Evolutionary conservation across 2,888 invertebrate genomes (phyloP).

Genomic region (Sipunculus nudus): DNA sequence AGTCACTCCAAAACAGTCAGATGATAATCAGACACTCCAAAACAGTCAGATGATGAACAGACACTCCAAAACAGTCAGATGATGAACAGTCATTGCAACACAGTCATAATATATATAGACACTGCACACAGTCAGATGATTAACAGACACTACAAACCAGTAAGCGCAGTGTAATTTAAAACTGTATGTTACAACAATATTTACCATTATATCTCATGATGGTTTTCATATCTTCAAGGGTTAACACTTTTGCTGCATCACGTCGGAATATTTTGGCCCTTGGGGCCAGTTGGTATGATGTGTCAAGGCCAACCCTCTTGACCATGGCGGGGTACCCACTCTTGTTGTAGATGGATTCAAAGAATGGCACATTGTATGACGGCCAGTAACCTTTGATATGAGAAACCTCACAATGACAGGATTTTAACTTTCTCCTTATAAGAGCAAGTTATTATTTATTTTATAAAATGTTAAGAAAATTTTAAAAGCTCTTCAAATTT

Average conservation of each 20-base stretch:
- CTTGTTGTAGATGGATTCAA: slow-evolving; percentile 57
- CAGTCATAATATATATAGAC: too few species aligned
- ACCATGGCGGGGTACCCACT: slow-evolving; percentile 61
- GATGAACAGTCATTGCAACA: too few species aligned
- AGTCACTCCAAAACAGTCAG: too few species aligned
- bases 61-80: too few species aligned
- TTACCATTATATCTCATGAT: slow-evolving; percentile 64
- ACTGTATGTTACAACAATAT: background rate
- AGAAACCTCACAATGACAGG: too few species aligned
- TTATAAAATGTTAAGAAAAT: background rate
- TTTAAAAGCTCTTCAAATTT: too few species aligned
- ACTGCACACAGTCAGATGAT: too few species aligned
- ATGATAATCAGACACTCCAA: too few species aligned
- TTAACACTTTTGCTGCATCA: slow-evolving; percentile 54
- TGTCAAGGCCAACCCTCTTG: slow-evolving; percentile 50
- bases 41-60: too few species aligned
- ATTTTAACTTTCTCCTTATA: background rate
- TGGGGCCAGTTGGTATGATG: slow-evolving; percentile 61
- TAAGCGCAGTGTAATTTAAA: background rate
- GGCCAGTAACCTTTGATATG: slow-evolving; percentile 59
- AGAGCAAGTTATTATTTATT: background rate
- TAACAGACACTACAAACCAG: background rate
- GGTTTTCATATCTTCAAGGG: slow-evolving; percentile 53
- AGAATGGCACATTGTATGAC: slow-evolving; percentile 65
- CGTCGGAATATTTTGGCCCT: slow-evolving; percentile 65